Base-by-base conservation (phyloP, 1,140 invertebrate genomes). In the Lordiphosa collinella region DNA sequence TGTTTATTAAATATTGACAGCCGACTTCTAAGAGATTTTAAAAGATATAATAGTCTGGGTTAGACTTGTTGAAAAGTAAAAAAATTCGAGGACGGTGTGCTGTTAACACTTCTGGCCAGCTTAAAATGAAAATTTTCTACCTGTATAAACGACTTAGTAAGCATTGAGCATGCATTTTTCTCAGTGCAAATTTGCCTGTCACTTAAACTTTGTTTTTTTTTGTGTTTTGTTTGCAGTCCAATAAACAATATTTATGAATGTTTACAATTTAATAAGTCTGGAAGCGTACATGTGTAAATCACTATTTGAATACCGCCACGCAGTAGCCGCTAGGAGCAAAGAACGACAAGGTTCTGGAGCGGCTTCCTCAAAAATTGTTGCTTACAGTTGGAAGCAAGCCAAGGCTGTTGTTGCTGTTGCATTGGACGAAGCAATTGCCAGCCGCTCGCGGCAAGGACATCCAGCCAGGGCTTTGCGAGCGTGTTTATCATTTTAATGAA, bases 241-340 rank as follows among this genome's bases (percentile, higher is more conserved):
- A 71, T 75, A 75, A 73, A 73, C 69, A 75, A 68, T 50, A 75
- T 75, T 73, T 68, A 67, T 75, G 72, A 55, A 69, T 75, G 69
- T 73, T 75, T 73, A 75, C 64, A 75, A 75, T 75, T 75, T 75
- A 69, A 75, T 75, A 73, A 69, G 72, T 58, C 61, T 43, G 49
- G 31, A 63, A 41, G 64, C 70, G 65, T 38, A 65, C 69, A 75
- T 69, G 72, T 69, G 69, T 69, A 75, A 73, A n/a, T 57, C 68
- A 72, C 69, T 68, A 72, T 72, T 72, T 72, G 64, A 58, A 53
- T 46, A 38, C 58, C 37, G 36, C 36, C n/a, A 49, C 47, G 13
- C 25, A 47, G 4, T 6, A n/a, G 49, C 46, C 58, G 49, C 46
- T 52, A 43, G 35, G 9, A 60, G 62, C 62, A 69, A 69, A 69